phyloP scores from a whole-genome alignment of 2,797 vertebrate species.

The Pachyuromys duprasi region DNA sequence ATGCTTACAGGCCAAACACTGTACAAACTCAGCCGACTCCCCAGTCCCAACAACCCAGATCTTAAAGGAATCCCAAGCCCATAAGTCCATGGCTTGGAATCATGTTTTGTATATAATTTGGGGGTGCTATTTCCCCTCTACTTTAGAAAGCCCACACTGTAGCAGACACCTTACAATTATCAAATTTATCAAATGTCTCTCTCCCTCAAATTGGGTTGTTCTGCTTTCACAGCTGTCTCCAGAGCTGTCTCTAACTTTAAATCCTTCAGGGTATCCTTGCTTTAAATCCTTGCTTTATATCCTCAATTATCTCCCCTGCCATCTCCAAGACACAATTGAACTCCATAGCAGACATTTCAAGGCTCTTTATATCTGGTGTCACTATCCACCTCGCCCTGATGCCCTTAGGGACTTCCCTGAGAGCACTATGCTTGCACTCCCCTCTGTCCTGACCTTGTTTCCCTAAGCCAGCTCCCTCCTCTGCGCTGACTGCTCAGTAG shows the following conservation, averaged over 20 bases:
- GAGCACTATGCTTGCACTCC: background rate
- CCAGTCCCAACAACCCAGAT: background rate
- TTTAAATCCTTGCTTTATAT: conserved; percentile 39
- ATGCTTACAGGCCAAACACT: background rate
- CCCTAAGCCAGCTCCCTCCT: background rate
- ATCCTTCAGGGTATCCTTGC: background rate
- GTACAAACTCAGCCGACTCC: background rate
- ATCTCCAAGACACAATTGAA: background rate
- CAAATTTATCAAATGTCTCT: background rate
- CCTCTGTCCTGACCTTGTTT: background rate
- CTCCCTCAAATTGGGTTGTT: background rate
- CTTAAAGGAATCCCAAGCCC: background rate
- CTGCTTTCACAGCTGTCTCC: background rate
- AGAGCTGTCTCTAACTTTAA: background rate
- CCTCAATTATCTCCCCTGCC: background rate
- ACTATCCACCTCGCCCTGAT: background rate
- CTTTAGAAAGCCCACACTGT: background rate
- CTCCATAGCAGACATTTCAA: background rate
- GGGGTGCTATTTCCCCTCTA: background rate
- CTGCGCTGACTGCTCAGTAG: background rate
- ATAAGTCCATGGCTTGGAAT: background rate
- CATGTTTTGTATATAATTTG: background rate
- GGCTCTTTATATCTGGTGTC: background rate
- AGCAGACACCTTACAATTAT: background rate
- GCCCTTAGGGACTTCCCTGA: background rate